A percentile compares a stretch with the other conserved stretches of the same genome.
These are phyloP conservation scores for Oreochromis aureus DNA, from an alignment of 2,113 vertebrate genomes.

Conservation along the genomic window DNA sequence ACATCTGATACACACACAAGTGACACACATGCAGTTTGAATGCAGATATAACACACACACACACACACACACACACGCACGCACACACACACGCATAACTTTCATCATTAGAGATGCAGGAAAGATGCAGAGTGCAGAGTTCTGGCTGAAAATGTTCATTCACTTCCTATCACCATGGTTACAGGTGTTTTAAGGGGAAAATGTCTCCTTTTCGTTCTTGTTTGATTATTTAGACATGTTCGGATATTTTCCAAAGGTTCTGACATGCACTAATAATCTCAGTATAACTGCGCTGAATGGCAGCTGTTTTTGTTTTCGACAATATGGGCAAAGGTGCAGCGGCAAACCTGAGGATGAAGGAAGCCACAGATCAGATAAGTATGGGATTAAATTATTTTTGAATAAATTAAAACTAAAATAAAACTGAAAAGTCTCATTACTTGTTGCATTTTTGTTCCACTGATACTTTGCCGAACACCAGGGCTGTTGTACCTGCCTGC, in stretches of 20 bases:
- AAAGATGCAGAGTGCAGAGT: background rate
- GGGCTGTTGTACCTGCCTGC: background rate
- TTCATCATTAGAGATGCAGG: background rate
- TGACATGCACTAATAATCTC: background rate
- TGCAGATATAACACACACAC: background rate
- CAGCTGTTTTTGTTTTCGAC: background rate
- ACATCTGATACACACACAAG: background rate
- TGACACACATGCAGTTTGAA: background rate
- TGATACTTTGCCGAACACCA: no score
- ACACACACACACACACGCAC: background rate
- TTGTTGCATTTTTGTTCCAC: background rate
- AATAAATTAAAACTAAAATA: background rate
- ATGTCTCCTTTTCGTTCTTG: background rate
- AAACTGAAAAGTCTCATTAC: background rate
- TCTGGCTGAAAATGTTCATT: background rate
- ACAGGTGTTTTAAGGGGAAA: background rate
- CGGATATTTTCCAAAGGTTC: background rate
- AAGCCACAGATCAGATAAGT: background rate
- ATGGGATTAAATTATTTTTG: background rate
- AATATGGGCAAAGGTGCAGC: background rate
- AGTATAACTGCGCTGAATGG: background rate
- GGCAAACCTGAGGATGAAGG: background rate
- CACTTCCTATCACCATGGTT: background rate
- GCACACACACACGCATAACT: background rate
- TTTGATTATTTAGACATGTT: background rate